Evolutionary conservation across 2,797 vertebrate genomes (phyloP).

Genomic region (Potorous gilbertii): DNA sequence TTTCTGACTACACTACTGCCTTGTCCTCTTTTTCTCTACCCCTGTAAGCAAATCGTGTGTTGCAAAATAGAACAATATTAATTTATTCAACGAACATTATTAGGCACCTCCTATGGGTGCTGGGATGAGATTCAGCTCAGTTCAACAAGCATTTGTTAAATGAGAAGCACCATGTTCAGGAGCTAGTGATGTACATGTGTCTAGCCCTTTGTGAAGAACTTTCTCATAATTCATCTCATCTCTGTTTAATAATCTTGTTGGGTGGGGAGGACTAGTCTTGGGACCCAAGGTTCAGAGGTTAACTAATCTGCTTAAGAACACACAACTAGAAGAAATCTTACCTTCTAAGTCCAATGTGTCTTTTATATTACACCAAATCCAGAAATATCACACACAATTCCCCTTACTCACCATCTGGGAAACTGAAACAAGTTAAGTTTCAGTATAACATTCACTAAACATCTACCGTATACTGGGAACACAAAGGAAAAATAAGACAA

Average conservation of each 20-base stretch:
- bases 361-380: not conserved
- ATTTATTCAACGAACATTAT: not conserved
- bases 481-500: not conserved
- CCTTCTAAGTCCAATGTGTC: not conserved
- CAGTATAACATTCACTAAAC: not conserved
- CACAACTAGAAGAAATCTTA: not conserved
- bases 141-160: not conserved
- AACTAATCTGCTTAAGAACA: not conserved
- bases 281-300: not conserved
- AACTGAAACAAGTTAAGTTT: not conserved
- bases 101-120: not conserved
- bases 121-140: not conserved
- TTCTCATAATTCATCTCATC: not conserved
- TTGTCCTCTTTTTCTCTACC: not conserved
- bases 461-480: not conserved
- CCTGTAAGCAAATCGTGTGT: not conserved
- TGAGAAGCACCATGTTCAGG: not conserved
- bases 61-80: not conserved
- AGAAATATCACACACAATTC: not conserved
- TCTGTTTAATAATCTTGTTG: not conserved
- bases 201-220: not conserved
- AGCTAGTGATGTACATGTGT: not conserved
- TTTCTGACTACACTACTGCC: not conserved
- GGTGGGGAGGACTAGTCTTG: not conserved
- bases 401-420: not conserved